Conservation (phyloP, 2,888 invertebrate species). For the Drosophila meridionalis region DNA sequence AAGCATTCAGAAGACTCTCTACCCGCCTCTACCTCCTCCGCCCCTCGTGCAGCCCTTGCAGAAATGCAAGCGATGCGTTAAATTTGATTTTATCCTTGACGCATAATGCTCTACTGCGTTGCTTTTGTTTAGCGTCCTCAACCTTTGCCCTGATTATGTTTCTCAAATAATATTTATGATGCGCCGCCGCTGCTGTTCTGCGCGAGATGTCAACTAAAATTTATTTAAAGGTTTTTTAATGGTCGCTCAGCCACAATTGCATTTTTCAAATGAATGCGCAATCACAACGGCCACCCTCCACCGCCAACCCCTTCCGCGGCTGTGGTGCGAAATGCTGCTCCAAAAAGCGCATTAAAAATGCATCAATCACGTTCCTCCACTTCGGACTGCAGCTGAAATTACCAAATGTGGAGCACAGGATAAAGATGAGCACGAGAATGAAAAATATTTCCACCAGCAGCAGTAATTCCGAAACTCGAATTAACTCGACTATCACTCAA, state of each 20-base stretch:
- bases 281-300: not conserved
- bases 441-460: constrained; percentile 58
- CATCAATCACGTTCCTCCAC: constrained; percentile 74
- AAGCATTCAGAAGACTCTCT: constrained; percentile 26
- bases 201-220: constrained; percentile 37
- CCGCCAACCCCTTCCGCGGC: not conserved
- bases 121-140: constrained; percentile 40
- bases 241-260: constrained; percentile 30
- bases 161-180: constrained; percentile 48
- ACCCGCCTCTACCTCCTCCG: not conserved
- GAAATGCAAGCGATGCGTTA: constrained; percentile 72
- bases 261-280: constrained; percentile 48
- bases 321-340: constrained; percentile 6
- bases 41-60: constrained; percentile 25
- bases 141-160: constrained; percentile 59
- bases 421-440: constrained; percentile 63
- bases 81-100: constrained; percentile 77
- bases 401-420: constrained; percentile 40
- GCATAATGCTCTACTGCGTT: constrained; percentile 42
- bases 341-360: constrained; percentile 80
- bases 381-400: constrained; percentile 39
- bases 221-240: constrained; percentile 50
- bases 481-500: constrained; percentile 40
- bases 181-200: constrained; percentile 12
- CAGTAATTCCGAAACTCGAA: constrained; percentile 31